Conservation (phyloP, 2,797 vertebrate genomes). For the Adelosebastes latens region DNA sequence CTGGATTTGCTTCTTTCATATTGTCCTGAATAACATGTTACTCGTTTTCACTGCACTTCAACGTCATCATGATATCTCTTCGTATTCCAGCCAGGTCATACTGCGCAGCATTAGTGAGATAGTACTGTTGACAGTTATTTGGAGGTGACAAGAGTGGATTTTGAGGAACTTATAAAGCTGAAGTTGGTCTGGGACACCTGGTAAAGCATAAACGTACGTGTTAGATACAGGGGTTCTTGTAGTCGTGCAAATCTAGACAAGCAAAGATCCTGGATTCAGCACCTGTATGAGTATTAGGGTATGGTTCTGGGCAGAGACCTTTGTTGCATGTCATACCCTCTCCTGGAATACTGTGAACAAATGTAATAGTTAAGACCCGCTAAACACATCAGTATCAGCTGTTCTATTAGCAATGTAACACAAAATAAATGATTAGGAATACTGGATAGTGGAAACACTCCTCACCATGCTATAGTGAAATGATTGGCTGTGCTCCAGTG, state of each 20-base stretch:
- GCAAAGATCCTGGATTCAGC: neutral
- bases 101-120: neutral
- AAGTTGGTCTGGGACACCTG: neutral
- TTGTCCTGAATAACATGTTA: neutral
- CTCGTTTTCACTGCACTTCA: neutral
- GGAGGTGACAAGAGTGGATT: neutral
- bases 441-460: neutral
- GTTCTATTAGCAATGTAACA: neutral
- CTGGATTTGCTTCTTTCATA: conserved; percentile 12
- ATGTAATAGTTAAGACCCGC: neutral
- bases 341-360: neutral
- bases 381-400: neutral
- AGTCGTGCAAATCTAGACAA: neutral
- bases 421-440: neutral
- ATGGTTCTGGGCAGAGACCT: neutral
- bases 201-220: neutral
- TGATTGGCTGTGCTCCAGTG: no score
- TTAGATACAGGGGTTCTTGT: neutral
- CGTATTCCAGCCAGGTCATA: neutral
- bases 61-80: neutral
- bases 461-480: no score
- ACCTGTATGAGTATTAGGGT: no score
- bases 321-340: neutral
- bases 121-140: neutral
- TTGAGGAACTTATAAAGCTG: neutral